Conservation (phyloP, 2,113 vertebrate species). For the Colinus virginianus region DNA sequence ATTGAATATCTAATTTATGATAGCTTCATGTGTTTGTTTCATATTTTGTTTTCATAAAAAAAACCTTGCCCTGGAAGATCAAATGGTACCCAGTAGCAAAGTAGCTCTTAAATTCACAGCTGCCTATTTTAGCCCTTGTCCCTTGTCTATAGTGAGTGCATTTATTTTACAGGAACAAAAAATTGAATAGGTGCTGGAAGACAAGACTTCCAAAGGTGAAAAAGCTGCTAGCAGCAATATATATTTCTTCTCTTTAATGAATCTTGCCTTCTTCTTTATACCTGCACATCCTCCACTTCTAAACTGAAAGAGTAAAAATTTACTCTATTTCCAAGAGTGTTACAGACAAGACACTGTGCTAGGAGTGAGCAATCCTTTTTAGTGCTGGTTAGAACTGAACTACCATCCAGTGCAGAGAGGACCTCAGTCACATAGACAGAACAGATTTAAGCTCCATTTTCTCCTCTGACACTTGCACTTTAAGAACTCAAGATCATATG, state of each 20-base stretch:
- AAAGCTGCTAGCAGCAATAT: neutral
- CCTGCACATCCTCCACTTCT: neutral
- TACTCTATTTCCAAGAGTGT: neutral
- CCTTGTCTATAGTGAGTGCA: neutral
- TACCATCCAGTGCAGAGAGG: neutral
- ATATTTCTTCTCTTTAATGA: neutral
- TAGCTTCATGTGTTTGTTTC: neutral
- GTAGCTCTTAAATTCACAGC: neutral
- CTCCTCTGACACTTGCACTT: neutral
- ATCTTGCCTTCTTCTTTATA: neutral
- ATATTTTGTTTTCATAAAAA: neutral
- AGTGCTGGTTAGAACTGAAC: neutral
- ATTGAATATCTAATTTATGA: neutral
- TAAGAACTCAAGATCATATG: neutral
- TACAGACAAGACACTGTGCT: neutral
- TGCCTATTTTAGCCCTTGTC: neutral
- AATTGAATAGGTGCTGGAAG: neutral
- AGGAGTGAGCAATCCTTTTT: neutral
- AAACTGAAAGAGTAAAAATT: neutral
- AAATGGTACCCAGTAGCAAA: neutral
- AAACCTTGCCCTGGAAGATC: neutral
- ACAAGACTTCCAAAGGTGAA: neutral
- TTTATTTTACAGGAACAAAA: neutral
- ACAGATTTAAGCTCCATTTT: neutral
- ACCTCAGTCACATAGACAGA: neutral